These are phyloP conservation scores for Acrossocheilus fasciatus DNA, from an alignment of 2,797 vertebrate genomes.

Conservation along the genomic window DNA sequence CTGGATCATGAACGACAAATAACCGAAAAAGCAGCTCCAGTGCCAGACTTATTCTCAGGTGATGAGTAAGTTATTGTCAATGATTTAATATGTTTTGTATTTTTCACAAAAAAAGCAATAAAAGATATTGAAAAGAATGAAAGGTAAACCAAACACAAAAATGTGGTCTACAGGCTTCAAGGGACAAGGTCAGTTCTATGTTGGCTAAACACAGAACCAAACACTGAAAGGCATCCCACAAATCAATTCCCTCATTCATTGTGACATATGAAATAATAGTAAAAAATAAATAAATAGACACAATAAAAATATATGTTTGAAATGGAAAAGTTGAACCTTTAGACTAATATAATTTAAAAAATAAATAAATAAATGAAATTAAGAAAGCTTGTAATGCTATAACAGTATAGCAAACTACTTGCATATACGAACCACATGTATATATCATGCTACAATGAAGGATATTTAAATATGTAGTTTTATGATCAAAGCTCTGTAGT, in stretches of 20 bases:
- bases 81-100: background rate
- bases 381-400: too few relatives aligned
- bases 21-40: slow-evolving; percentile 4
- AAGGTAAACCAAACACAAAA: slow-evolving; percentile 20
- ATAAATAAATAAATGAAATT: too few relatives aligned
- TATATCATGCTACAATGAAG: too few relatives aligned
- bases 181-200: background rate
- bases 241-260: background rate
- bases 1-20: background rate
- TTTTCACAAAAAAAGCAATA: slow-evolving; percentile 9
- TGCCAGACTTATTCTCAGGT: slow-evolving; percentile 2
- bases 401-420: too few relatives aligned
- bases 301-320: background rate
- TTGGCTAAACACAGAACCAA: background rate
- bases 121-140: slow-evolving; percentile 16
- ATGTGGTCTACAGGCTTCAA: background rate
- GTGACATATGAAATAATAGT: background rate
- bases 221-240: background rate
- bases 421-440: too few relatives aligned
- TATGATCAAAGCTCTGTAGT: too few relatives aligned
- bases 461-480: too few relatives aligned
- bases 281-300: background rate
- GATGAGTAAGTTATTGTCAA: slow-evolving; percentile 12
- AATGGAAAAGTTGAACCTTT: background rate
- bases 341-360: too few relatives aligned